Conservation (phyloP, 1,140 invertebrate species). For the Drosophila bifasciata region DNA sequence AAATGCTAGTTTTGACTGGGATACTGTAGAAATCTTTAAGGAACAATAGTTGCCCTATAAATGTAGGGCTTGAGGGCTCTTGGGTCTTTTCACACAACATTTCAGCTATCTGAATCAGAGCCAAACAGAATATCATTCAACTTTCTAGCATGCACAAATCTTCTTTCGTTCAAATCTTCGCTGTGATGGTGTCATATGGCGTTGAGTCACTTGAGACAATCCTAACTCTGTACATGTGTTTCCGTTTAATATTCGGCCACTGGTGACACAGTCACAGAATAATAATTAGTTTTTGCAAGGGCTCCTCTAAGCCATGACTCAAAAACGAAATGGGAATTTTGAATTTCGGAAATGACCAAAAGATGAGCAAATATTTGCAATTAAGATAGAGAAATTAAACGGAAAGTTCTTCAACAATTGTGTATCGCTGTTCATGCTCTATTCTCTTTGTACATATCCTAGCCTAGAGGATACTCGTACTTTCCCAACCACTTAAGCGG, state of each 20-base stretch:
- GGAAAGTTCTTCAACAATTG: no score
- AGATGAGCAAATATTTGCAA: conserved; percentile 5
- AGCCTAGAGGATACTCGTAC: neutral
- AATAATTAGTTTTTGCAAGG: conserved; percentile 18
- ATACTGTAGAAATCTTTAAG: no score
- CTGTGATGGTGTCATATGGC: neutral
- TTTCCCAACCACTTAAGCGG: conserved; percentile 35
- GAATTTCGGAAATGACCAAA: conserved; percentile 24
- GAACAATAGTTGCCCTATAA: no score
- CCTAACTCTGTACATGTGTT: conserved; percentile 33
- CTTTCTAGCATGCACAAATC: no score
- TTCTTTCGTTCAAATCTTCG: no score
- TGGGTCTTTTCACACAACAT: no score
- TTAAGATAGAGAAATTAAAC: neutral
- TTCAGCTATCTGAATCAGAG: no score
- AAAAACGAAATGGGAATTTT: conserved; percentile 28
- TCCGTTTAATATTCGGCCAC: conserved; percentile 22
- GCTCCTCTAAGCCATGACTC: conserved; percentile 40
- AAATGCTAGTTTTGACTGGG: no score
- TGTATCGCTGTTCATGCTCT: neutral
- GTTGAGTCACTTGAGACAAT: conserved; percentile 19
- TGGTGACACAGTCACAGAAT: conserved; percentile 39
- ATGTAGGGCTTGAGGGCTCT: no score
- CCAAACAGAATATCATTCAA: no score
- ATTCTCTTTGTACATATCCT: conserved; percentile 4